Evolutionary conservation across 2,888 invertebrate species (phyloP).

Genomic region (Drepana falcataria): DNA sequence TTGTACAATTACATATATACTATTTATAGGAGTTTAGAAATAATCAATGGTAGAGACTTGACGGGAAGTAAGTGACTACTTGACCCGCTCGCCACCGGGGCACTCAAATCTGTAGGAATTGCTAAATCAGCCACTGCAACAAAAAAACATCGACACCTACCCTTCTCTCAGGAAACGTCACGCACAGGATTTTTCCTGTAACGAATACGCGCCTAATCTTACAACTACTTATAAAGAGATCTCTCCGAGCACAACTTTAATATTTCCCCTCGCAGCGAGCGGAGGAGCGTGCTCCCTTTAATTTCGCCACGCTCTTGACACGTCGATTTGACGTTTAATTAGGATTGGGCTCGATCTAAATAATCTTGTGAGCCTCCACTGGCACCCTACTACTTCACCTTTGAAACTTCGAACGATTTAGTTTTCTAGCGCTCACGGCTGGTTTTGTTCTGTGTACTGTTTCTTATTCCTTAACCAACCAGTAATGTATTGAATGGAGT

Average conservation of each 20-base stretch:
- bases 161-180: background rate
- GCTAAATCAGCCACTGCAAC: no score
- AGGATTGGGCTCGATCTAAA: slow-evolving; percentile 16
- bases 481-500: no score
- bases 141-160: background rate
- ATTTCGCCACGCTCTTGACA: slow-evolving; percentile 13
- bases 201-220: slow-evolving; percentile 1
- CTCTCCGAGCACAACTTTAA: background rate
- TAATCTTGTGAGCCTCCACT: slow-evolving; percentile 5
- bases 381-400: background rate
- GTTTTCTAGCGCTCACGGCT: background rate
- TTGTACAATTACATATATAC: no score
- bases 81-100: no score
- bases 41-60: no score
- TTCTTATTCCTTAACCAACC: no score
- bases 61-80: no score
- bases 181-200: background rate
- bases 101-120: no score
- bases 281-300: slow-evolving; percentile 4
- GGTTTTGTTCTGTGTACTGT: background rate
- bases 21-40: no score
- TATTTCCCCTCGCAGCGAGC: background rate
- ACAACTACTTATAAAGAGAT: slow-evolving; percentile 3
- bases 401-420: background rate
- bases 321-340: slow-evolving; percentile 23